Conservation (phyloP, 1,140 invertebrate species). For the Cydia splendana region DNA sequence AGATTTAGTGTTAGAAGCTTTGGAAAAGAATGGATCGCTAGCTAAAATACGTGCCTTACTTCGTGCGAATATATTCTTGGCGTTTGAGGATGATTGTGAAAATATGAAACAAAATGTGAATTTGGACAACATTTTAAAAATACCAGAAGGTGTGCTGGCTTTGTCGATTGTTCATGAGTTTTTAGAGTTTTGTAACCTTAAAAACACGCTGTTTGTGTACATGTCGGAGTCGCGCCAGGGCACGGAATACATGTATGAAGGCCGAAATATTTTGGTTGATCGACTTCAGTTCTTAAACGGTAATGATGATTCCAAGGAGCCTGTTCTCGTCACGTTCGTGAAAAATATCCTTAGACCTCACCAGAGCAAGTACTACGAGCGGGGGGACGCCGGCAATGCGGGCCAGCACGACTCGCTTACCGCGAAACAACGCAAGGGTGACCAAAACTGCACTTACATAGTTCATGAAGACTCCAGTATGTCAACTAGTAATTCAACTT, state of each 20-base stretch:
- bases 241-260: constrained; percentile 67
- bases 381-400: constrained; percentile 35
- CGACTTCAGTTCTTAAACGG: constrained; percentile 58
- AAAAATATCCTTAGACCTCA: constrained; percentile 54
- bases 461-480: constrained; percentile 70
- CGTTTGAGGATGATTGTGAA: constrained; percentile 75
- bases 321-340: constrained; percentile 64
- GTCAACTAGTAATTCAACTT: constrained; percentile 63
- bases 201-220: constrained; percentile 78
- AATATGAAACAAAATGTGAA: constrained; percentile 68
- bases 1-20: constrained; percentile 76
- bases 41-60: constrained; percentile 77
- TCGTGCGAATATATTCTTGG: constrained; percentile 75
- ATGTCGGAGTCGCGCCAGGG: constrained; percentile 76
- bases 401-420: constrained; percentile 45
- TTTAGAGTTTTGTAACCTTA: constrained; percentile 76
- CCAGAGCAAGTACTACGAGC: constrained; percentile 45
- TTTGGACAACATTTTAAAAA: constrained; percentile 68
- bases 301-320: constrained; percentile 57
- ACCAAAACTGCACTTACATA: constrained; percentile 71
- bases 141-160: constrained; percentile 71
- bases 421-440: constrained; percentile 51
- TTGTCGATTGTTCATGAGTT: constrained; percentile 75
- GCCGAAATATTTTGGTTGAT: constrained; percentile 54
- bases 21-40: constrained; percentile 77